Base-by-base conservation (phyloP, 2,888 invertebrate species). In the Melinaea menophilus region DNA sequence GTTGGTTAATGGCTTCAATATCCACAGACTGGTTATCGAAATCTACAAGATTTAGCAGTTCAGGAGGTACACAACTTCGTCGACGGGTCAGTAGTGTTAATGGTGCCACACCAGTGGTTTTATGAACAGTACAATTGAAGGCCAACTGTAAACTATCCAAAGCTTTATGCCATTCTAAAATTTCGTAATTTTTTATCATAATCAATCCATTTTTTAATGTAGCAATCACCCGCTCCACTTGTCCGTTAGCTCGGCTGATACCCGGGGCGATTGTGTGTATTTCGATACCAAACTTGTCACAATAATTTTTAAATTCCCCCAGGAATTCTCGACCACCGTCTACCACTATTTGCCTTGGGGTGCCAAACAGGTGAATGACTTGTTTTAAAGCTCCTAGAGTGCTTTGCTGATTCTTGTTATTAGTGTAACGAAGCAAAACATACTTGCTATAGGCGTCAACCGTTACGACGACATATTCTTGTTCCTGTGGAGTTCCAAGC, bases 301-400 rank as follows among this genome's bases (percentile, higher is more conserved):
- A 72, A n/a, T 70, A 71, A 0, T 35, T 5, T 61, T 69, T 64
- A 22, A 63, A 72, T 7, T 71, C 70, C 0, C 69, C 69, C 0
- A 70, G 58, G 48, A 72, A 73, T 46, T 67, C 70, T 3, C 70
- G 48, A 11, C 69, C 72, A 2, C 69, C 68, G 58, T 74, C 72
- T 0, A 70, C 71, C 2, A 74, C 59, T 0, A 74, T 55, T 37
- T 70, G 72, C 0, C 12, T n/a, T 12, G 74, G 72, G 0, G 72
- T 56, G 45, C 59, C 70, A 60, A 72, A 69, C 22, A 72, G 51
- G 2, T 64, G 56, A 1, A 71, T 58, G 0, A 55, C 31, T 0
- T 55, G 60, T 59, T 66, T 68, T 4, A 72, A 12, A 0, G 69
- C 68, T 33, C 55, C 58, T 1, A 72, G 51, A 5, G 62, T 62